Evolutionary conservation across 2,113 vertebrate genomes (phyloP).

Genomic region (Poeciliopsis turrubarensis): DNA sequence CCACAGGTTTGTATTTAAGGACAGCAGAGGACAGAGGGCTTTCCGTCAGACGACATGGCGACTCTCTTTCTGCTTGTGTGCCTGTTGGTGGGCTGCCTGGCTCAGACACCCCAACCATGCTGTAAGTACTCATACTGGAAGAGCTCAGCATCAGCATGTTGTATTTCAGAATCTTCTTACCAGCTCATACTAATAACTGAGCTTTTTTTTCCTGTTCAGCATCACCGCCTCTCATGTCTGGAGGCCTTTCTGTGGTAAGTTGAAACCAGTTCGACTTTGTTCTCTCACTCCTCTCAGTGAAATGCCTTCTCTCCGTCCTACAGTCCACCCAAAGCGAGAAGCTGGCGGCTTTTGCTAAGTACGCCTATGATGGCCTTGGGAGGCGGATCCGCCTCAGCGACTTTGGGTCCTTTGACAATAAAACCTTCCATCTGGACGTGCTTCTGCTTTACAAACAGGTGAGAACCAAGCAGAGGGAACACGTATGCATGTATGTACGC

Average conservation of each 20-base stretch:
- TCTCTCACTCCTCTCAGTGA: background rate
- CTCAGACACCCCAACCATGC: conserved; percentile 66
- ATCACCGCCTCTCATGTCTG: conserved; percentile 47
- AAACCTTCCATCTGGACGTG: conserved; percentile 38
- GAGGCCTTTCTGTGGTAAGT: conserved; percentile 47
- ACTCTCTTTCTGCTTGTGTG: conserved; percentile 42
- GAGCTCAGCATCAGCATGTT: too few species aligned
- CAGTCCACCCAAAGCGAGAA: conserved; percentile 47
- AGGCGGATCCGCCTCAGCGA: conserved; percentile 65
- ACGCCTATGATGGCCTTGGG: conserved; percentile 63
- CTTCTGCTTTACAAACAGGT: conserved; percentile 75
- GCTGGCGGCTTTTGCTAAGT: conserved; percentile 44
- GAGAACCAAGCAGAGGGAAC: background rate
- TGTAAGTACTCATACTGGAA: conserved; percentile 53
- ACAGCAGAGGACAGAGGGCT: background rate
- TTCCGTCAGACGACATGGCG: conserved; percentile 35
- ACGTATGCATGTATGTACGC: too few species aligned
- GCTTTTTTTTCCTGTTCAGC: conserved; percentile 18
- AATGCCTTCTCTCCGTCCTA: too few species aligned
- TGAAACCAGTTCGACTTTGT: too few species aligned
- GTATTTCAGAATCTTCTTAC: too few species aligned
- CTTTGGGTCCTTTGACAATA: conserved; percentile 29
- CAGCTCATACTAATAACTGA: background rate
- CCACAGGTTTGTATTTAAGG: conserved; percentile 29
- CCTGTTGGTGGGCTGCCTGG: conserved; percentile 43